Percentiles rank a stretch among this genome's conserved stretches.
Evolutionary conservation across 2,888 invertebrate species (phyloP).

Genomic region (Micoletzkya japonica): DNA sequence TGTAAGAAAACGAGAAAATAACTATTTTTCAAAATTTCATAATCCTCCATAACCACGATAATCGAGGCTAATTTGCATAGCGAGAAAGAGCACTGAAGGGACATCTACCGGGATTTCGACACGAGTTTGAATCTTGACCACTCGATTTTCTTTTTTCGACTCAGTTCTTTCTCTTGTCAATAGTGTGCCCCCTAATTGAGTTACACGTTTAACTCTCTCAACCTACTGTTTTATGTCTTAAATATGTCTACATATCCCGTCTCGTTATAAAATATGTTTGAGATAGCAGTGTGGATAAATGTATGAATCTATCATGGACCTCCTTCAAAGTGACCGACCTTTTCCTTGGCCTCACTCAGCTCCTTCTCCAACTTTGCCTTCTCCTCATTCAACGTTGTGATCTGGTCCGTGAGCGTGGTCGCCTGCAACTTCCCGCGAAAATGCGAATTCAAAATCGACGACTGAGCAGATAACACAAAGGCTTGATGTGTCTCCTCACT

Average conservation of each 20-base stretch:
- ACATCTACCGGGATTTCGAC: no score
- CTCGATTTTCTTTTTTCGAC: no score
- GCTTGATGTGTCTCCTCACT: neutral
- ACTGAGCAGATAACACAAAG: neutral
- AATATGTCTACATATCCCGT: neutral
- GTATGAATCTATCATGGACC: constrained; percentile 1
- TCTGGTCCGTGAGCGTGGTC: neutral
- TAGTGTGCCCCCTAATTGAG: no score
- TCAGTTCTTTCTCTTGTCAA: no score
- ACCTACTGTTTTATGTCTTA: neutral
- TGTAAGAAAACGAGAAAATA: no score
- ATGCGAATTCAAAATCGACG: neutral
- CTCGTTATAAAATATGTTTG: neutral
- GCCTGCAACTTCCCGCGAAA: neutral
- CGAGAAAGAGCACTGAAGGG: no score
- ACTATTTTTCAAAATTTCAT: no score
- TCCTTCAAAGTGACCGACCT: constrained; percentile 7
- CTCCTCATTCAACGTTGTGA: neutral
- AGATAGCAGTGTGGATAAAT: neutral
- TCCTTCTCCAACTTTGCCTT: constrained; percentile 18
- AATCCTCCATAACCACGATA: no score
- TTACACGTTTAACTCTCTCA: neutral
- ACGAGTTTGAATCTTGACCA: no score
- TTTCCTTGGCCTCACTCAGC: neutral
- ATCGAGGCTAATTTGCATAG: no score